A percentile compares a stretch with the other conserved stretches of the same genome.
phyloP scores from a whole-genome alignment of 1,140 invertebrate genomes.

The Drosophila nannoptera region DNA sequence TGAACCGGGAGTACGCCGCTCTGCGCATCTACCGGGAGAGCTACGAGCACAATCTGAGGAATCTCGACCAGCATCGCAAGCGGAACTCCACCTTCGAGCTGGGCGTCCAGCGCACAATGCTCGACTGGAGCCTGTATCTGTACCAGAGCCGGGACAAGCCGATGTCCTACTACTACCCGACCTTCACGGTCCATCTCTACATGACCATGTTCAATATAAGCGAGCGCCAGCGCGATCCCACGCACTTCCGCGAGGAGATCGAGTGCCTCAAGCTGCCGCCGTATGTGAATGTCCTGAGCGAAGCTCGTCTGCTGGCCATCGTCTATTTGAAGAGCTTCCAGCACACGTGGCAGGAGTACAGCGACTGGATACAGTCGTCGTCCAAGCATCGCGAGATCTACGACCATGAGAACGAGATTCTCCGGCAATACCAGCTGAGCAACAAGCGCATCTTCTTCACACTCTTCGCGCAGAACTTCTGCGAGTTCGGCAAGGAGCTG shows the following conservation, averaged over 20 bases:
- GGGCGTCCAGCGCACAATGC: constrained; percentile 65
- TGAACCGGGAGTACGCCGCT: constrained; percentile 54
- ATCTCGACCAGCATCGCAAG: constrained; percentile 58
- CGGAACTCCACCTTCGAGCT: constrained; percentile 67
- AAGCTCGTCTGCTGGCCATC: constrained; percentile 66
- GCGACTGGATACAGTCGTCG: constrained; percentile 43
- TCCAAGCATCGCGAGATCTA: constrained; percentile 46
- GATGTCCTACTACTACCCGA: constrained; percentile 74
- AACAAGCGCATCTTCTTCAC: constrained; percentile 72
- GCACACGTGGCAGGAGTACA: constrained; percentile 64
- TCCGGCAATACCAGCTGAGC: constrained; percentile 49
- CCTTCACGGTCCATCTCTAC: constrained; percentile 69
- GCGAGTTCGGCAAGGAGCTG: constrained; percentile 73
- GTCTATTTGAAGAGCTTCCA: constrained; percentile 75
- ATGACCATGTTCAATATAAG: constrained; percentile 69
- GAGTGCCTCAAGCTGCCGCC: constrained; percentile 72
- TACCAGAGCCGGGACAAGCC: constrained; percentile 71
- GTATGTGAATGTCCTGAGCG: constrained; percentile 68
- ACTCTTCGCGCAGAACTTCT: constrained; percentile 72
- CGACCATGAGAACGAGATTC: constrained; percentile 64
- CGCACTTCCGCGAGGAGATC: constrained; percentile 53
- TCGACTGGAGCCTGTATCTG: constrained; percentile 73
- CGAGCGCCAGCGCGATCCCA: constrained; percentile 54
- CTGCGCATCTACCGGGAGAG: constrained; percentile 68
- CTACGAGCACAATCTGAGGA: constrained; percentile 69